These are phyloP conservation scores for Discoglossus pictus DNA, from an alignment of 2,797 vertebrate genomes.

Conservation along the genomic window DNA sequence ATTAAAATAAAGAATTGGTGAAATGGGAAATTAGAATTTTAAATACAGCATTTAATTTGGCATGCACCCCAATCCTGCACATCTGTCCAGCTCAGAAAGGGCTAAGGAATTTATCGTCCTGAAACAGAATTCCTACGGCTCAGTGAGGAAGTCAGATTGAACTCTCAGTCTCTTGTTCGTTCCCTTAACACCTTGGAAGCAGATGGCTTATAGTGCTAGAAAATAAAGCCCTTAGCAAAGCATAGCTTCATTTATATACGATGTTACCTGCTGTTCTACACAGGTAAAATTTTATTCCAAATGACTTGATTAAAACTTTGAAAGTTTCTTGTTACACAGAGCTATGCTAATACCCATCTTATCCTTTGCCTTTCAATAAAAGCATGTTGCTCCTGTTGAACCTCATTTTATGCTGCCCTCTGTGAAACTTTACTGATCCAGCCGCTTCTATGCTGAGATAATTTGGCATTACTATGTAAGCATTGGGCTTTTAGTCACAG, in stretches of 20 bases:
- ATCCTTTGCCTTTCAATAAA: slow-evolving; percentile 5
- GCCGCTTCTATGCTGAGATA: slow-evolving; percentile 15
- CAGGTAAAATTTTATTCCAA: slow-evolving; percentile 19
- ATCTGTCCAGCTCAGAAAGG: slow-evolving; percentile 36
- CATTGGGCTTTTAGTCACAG: slow-evolving; percentile 22
- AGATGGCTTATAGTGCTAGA: slow-evolving; percentile 33
- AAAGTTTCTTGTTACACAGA: slow-evolving; percentile 28
- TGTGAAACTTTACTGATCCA: slow-evolving; percentile 15
- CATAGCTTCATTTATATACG: slow-evolving; percentile 29
- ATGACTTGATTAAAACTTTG: slow-evolving; percentile 12
- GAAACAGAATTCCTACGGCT: slow-evolving; percentile 42
- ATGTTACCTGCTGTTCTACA: slow-evolving; percentile 34
- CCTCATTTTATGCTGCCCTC: neutral
- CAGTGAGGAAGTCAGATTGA: slow-evolving; percentile 26
- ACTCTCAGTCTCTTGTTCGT: slow-evolving; percentile 30
- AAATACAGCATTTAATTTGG: slow-evolving; percentile 36
- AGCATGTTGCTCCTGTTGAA: neutral
- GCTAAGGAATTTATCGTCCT: slow-evolving; percentile 38
- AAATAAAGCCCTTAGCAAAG: slow-evolving; percentile 35
- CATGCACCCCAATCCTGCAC: slow-evolving; percentile 21
- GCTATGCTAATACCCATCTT: neutral
- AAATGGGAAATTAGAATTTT: slow-evolving; percentile 42
- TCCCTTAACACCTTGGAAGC: slow-evolving; percentile 30
- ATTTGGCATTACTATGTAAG: slow-evolving; percentile 32
- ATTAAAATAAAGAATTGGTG: slow-evolving; percentile 25